phyloP scores from a whole-genome alignment of 2,113 vertebrate genomes.

The Fukomys damarensis region DNA sequence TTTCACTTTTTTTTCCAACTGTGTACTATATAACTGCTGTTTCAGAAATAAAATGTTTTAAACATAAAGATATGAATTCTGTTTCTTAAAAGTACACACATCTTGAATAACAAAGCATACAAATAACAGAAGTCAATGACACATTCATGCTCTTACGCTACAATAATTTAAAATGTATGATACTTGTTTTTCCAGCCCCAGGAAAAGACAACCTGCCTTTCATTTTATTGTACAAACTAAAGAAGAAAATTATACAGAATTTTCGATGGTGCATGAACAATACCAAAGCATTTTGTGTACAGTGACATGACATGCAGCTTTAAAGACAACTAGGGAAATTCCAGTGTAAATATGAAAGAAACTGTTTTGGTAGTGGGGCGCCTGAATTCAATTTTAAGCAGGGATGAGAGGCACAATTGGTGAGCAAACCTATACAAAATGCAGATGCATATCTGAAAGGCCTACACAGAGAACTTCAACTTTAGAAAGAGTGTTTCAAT shows the following conservation, averaged over 20 bases:
- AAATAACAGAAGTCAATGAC: constrained; percentile 93
- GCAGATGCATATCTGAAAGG: not conserved
- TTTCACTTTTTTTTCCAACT: constrained; percentile 90
- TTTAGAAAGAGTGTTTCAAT: not conserved
- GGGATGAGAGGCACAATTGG: constrained; percentile 86
- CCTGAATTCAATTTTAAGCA: constrained; percentile 85
- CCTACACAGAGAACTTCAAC: constrained; percentile 27
- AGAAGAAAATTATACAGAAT: constrained; percentile 75
- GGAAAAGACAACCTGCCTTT: constrained; percentile 81
- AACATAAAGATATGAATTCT: constrained; percentile 93
- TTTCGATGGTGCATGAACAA: constrained; percentile 74
- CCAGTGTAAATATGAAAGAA: constrained; percentile 84
- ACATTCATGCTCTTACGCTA: constrained; percentile 89
- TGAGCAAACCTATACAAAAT: constrained; percentile 69
- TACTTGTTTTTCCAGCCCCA: constrained; percentile 82
- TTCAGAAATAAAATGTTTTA: constrained; percentile 89
- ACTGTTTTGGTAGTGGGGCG: constrained; percentile 72
- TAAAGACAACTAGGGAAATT: constrained; percentile 78
- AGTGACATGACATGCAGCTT: constrained; percentile 81
- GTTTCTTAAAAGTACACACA: constrained; percentile 96
- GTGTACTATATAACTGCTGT: constrained; percentile 90
- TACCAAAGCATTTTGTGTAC: constrained; percentile 68
- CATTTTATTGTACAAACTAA: constrained; percentile 76
- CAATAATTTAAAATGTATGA: constrained; percentile 89
- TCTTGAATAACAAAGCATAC: constrained; percentile 90